These are phyloP conservation scores for Lipotes vexillifer DNA, from an alignment of 2,113 vertebrate genomes.

Conservation along the genomic window DNA sequence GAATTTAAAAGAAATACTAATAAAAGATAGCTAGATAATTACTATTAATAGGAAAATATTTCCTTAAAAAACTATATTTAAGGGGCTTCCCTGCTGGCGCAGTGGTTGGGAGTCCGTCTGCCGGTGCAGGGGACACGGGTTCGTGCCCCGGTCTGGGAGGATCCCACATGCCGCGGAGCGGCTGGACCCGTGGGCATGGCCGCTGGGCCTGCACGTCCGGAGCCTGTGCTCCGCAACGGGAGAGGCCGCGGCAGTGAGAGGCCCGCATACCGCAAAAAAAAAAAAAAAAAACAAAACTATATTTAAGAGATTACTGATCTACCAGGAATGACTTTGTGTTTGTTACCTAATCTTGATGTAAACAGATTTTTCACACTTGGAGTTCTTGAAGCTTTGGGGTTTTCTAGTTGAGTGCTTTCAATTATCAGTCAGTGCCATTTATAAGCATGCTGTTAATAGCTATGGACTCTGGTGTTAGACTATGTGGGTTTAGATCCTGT, in stretches of 20 bases:
- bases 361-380: background rate
- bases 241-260: too few relatives aligned
- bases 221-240: too few relatives aligned
- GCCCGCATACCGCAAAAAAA: too few relatives aligned
- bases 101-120: too few relatives aligned
- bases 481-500: background rate
- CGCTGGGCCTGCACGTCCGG: too few relatives aligned
- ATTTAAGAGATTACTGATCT: background rate
- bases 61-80: background rate
- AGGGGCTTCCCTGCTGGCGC: too few relatives aligned
- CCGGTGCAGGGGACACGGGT: too few relatives aligned
- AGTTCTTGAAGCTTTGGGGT: slow-evolving; percentile 7
- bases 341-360: background rate
- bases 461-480: background rate
- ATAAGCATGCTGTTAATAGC: background rate
- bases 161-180: too few relatives aligned
- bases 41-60: background rate
- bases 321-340: background rate
- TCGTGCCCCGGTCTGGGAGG: too few relatives aligned
- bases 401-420: background rate
- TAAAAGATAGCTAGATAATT: background rate
- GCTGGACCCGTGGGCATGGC: too few relatives aligned
- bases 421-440: background rate
- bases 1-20: background rate
- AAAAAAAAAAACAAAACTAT: too few relatives aligned